Percentiles rank a stretch among this genome's conserved stretches.
phyloP scores from a whole-genome alignment of 2,797 vertebrate species.

The Cyclura pinguis region DNA sequence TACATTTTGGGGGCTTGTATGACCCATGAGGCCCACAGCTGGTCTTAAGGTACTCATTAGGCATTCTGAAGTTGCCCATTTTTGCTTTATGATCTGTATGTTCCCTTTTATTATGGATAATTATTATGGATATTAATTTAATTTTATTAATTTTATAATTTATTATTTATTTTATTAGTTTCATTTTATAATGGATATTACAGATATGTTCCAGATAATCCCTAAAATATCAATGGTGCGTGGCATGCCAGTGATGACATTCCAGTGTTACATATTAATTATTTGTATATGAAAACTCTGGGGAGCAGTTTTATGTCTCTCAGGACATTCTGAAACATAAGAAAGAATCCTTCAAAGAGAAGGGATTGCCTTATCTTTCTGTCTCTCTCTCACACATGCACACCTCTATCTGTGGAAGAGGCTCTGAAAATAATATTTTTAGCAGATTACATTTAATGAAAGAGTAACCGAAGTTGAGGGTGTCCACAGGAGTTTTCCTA shows the following conservation, averaged over 20 bases:
- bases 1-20: too few species aligned
- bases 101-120: too few species aligned
- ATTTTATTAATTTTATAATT: too few species aligned
- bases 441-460: slow-evolving; percentile 46
- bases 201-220: neutral
- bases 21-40: too few species aligned
- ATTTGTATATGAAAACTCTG: neutral
- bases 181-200: neutral
- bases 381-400: too few species aligned
- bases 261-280: neutral
- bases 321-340: slow-evolving; percentile 38
- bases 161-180: too few species aligned
- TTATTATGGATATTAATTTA: too few species aligned
- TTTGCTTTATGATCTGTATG: too few species aligned
- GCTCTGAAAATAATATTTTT: slow-evolving; percentile 23
- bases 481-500: too few species aligned
- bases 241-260: neutral
- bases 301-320: slow-evolving; percentile 43
- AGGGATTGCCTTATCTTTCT: neutral
- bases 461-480: neutral
- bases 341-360: slow-evolving; percentile 31
- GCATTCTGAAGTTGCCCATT: too few species aligned
- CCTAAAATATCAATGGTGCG: neutral
- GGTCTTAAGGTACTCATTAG: too few species aligned
- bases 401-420: slow-evolving; percentile 1